These are phyloP conservation scores for Entomyzon cyanotis DNA, from an alignment of 2,113 vertebrate genomes.

Conservation along the genomic window DNA sequence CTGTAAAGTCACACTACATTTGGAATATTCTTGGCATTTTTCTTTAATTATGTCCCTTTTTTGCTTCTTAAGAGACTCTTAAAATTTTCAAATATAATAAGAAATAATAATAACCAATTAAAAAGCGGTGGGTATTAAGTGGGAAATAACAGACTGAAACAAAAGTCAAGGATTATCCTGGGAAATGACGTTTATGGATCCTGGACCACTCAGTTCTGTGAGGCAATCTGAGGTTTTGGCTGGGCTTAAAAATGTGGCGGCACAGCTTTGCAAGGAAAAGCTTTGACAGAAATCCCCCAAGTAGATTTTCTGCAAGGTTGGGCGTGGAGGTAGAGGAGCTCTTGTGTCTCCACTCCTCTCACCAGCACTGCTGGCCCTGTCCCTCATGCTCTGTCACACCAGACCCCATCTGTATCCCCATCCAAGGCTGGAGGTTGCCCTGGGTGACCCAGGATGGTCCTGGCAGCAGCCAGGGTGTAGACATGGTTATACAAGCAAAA, in stretches of 20 bases:
- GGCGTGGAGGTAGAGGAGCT: neutral
- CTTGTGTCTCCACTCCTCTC: neutral
- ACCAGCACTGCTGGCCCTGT: neutral
- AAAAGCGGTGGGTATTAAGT: constrained; percentile 47
- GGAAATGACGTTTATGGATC: constrained; percentile 44
- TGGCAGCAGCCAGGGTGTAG: neutral
- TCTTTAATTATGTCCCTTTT: neutral
- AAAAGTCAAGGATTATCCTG: constrained; percentile 47
- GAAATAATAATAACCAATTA: constrained; percentile 59
- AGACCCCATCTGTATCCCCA: rapidly evolving
- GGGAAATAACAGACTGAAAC: constrained; percentile 42
- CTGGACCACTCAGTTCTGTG: neutral
- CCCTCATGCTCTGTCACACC: neutral
- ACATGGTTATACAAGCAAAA: neutral
- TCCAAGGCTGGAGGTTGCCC: neutral
- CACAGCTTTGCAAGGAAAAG: neutral
- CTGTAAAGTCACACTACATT: neutral
- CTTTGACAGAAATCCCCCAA: neutral
- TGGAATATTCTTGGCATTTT: constrained; percentile 29
- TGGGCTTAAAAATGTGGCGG: neutral
- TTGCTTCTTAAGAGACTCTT: constrained; percentile 39
- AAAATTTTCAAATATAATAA: constrained; percentile 42
- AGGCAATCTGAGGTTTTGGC: constrained; percentile 49
- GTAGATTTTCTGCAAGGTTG: neutral
- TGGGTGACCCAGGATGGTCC: neutral